phyloP scores from a whole-genome alignment of 2,888 invertebrate species.

The Ochropacha duplaris region DNA sequence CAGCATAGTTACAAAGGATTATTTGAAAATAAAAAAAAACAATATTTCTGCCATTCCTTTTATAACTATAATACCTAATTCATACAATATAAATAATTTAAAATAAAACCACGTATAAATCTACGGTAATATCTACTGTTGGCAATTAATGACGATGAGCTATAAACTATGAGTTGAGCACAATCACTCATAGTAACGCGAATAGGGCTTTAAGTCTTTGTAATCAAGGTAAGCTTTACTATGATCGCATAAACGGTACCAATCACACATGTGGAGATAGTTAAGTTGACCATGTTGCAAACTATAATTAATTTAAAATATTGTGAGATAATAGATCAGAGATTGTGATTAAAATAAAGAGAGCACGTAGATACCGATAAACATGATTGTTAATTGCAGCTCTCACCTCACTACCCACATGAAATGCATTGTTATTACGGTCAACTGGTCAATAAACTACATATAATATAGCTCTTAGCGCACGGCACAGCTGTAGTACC shows the following conservation, averaged over 20 bases:
- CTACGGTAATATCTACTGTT: slow-evolving; percentile 61
- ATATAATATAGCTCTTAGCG: slow-evolving; percentile 11
- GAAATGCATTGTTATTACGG: neutral
- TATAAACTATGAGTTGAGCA: slow-evolving; percentile 82
- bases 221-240: slow-evolving; percentile 19
- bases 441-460: neutral
- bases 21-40: neutral
- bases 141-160: slow-evolving; percentile 67
- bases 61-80: slow-evolving; percentile 34
- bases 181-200: slow-evolving; percentile 81
- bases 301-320: neutral
- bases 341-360: neutral
- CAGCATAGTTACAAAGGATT: neutral
- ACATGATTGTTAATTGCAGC: neutral
- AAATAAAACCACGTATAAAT: slow-evolving; percentile 46
- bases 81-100: slow-evolving; percentile 44
- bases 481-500: slow-evolving; percentile 27
- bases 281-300: neutral
- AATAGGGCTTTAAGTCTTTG: slow-evolving; percentile 53
- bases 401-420: neutral
- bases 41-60: slow-evolving; percentile 28
- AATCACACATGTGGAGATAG: neutral
- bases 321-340: neutral
- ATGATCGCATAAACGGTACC: neutral
- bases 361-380: neutral